Evolutionary conservation across 2,113 vertebrate genomes (phyloP), one percentile per base, ranked within the genome.

Genomic region (Zosterops japonicus): DNA sequence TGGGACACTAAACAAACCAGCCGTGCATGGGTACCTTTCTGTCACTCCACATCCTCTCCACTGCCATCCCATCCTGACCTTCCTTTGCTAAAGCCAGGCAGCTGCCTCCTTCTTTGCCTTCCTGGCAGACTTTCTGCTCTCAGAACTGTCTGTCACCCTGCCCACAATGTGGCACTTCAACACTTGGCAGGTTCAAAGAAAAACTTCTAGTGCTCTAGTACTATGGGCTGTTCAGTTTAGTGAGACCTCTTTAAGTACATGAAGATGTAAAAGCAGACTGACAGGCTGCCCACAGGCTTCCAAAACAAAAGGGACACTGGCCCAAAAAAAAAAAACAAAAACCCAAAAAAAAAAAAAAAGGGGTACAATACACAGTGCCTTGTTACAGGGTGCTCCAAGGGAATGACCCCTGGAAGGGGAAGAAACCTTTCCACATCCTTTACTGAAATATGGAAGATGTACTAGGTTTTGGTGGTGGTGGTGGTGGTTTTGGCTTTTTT

Each of bases 71-170:
- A 24, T 91, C 49, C 83, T 61, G 71, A 80, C 50, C 76, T 77
- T 74, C 63, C 60, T 83, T 46, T 33, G 55, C 55, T 71, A 0
- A 3, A 85, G 36, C 13, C 63, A 64, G 82, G 61, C 78, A 83
- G 55, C 46, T 71, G 87, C 57, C 49, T 78, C 57, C 46, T 75
- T 53, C 53, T 65, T 24, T 2, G 9, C 55, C 33, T 64, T 47
- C 49, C 75, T 83, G 67, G 49, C 55, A 71, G 84, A 39, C 64
- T 78, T 35, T 50, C 27, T 19, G 28, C 41, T 87, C 50, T 86
- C 49, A 63, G 74, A 93, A 14, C 46, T 13, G 75, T 74, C 85
- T 94, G 86, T 70, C 59, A 77, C 79, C 36, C 49, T 93, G 56
- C 71, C 85, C 75, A 80, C 79, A 67, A 0, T 4, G 39, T 46